These are phyloP conservation scores for Thymallus thymallus DNA, from an alignment of 2,113 vertebrate genomes.

Conservation along the genomic window DNA sequence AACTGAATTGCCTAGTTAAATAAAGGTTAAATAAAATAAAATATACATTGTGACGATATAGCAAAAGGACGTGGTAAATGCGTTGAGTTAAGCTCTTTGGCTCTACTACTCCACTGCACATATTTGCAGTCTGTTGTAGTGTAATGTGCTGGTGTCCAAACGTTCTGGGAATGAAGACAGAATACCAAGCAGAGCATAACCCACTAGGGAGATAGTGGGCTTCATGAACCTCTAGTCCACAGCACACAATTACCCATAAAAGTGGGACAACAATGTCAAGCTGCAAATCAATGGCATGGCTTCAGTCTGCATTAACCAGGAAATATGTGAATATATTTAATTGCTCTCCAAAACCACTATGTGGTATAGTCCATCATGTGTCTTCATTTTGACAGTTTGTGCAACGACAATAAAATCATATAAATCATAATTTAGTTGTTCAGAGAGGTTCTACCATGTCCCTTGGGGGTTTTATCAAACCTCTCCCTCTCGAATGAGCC, in stretches of 20 bases:
- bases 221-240: slow-evolving; percentile 14
- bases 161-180: slow-evolving; percentile 2
- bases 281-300: slow-evolving; percentile 43
- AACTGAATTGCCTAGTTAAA: no score
- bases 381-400: slow-evolving; percentile 14
- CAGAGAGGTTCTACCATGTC: slow-evolving; percentile 9
- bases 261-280: slow-evolving; percentile 32
- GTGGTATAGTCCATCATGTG: not conserved
- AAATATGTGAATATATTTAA: slow-evolving; percentile 1
- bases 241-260: slow-evolving; percentile 14
- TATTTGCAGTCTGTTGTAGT: not conserved
- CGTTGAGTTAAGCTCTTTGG: slow-evolving; percentile 5
- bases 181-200: slow-evolving; percentile 12
- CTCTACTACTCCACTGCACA: not conserved
- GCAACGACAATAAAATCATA: slow-evolving; percentile 10
- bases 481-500: slow-evolving; percentile 16
- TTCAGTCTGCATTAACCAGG: slow-evolving; percentile 32
- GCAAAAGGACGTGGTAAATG: slow-evolving; percentile 1
- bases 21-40: no score
- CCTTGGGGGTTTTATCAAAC: not conserved
- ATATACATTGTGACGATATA: slow-evolving; percentile 1
- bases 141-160: not conserved
- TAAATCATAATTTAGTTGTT: slow-evolving; percentile 25
- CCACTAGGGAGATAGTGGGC: slow-evolving; percentile 4
- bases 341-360: not conserved